A percentile compares a stretch with the other conserved stretches of the same genome.
Conservation (phyloP, 2,888 invertebrate genomes). For the Romanomermis culicivorax region DNA sequence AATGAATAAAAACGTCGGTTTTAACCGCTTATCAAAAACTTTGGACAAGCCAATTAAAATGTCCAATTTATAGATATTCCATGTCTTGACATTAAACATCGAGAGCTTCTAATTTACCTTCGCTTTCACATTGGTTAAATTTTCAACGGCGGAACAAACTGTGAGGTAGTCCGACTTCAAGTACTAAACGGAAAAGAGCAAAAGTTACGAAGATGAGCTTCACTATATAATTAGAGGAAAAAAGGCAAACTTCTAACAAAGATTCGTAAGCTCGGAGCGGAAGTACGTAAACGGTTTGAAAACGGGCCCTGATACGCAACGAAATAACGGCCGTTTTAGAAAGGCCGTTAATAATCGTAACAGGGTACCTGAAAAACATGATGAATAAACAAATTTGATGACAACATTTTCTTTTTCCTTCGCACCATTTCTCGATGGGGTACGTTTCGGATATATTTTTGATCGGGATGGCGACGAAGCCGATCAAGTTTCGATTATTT, state of each 20-base stretch:
- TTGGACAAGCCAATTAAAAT: too few relatives aligned
- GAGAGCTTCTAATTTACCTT: too few relatives aligned
- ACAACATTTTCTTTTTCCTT: conserved; percentile 8
- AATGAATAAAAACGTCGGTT: too few relatives aligned
- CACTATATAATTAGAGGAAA: conserved; percentile 5
- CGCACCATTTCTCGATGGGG: conserved; percentile 53
- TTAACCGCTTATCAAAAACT: too few relatives aligned
- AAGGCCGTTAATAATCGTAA: conserved; percentile 14
- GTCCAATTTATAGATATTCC: too few relatives aligned
- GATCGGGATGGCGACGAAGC: neutral
- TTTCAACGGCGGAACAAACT: conserved; percentile 65
- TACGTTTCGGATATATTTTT: conserved; percentile 35
- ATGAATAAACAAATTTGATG: neutral
- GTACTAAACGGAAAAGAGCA: conserved; percentile 41
- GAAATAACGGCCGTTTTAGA: conserved; percentile 36
- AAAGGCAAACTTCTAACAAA: conserved; percentile 37
- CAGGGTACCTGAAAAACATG: neutral
- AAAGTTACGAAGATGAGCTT: too few relatives aligned
- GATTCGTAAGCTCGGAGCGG: conserved; percentile 60
- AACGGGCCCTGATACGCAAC: conserved; percentile 58
- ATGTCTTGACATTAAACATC: too few relatives aligned
- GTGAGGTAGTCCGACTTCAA: conserved; percentile 50
- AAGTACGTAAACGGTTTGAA: conserved; percentile 66
- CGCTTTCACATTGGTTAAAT: conserved; percentile 41
- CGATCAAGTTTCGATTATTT: conserved; percentile 39